phyloP scores from a whole-genome alignment of 2,797 vertebrate species.

The Leucoraja ocellata region DNA sequence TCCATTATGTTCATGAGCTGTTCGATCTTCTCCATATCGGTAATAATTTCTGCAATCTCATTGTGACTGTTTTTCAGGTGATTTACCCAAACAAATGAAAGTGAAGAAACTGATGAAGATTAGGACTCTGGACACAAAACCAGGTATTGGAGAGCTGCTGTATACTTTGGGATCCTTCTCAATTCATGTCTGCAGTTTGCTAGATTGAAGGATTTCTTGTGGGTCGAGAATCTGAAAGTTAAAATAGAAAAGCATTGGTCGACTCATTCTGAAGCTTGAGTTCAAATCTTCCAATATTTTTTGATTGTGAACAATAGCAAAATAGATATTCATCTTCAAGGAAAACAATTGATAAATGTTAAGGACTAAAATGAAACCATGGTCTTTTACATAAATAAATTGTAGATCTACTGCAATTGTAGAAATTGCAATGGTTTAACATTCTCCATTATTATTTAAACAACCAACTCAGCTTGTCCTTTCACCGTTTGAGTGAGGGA shows the following conservation, averaged over 20 bases:
- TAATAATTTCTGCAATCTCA: neutral
- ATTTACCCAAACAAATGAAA: conserved; percentile 87
- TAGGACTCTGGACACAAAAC: conserved; percentile 81
- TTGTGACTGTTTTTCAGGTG: conserved; percentile 57
- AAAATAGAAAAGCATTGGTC: neutral
- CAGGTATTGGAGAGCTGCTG: conserved; percentile 58
- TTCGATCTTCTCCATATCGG: neutral
- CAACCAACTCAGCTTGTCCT: neutral
- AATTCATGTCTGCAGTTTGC: neutral
- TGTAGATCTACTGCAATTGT: neutral
- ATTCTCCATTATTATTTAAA: neutral
- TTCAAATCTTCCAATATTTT: neutral
- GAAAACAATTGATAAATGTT: neutral
- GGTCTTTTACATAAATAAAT: neutral
- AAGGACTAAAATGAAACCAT: neutral
- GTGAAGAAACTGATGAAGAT: conserved; percentile 81
- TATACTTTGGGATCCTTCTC: neutral
- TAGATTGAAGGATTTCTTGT: neutral
- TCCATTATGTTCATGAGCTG: neutral
- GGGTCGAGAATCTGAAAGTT: neutral
- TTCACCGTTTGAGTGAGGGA: neutral
- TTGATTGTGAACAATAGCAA: neutral
- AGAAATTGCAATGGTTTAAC: neutral
- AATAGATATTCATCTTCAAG: neutral
- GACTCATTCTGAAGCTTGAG: neutral